Base-by-base conservation (phyloP, 2,888 invertebrate genomes). In the Xestia xanthographa region DNA sequence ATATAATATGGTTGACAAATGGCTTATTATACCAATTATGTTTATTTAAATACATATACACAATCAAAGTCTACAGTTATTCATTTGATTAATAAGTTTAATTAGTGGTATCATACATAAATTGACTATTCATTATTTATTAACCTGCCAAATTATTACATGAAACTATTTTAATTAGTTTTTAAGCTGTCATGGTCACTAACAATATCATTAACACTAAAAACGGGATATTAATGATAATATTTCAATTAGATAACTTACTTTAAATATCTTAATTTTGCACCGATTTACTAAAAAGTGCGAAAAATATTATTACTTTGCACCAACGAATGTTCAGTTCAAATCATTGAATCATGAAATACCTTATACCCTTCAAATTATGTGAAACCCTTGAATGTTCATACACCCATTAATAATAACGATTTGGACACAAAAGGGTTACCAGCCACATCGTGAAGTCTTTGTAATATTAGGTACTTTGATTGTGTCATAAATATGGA, bases 381-480 rank as follows among this genome's bases (percentile, higher is more conserved):
- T 70, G 22, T 8, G 48, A 70, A 70, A 20, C 41, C n/a, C 38
- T 58, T 48, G 14, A 79, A 70, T 48, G 48, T 69, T 58, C 48
- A 48, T 58, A 17, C 41, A 41, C 20, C 45, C 75, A 79, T 75
- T 75, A 78, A 68, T 78, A 48, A 68, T 48, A 69, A 78, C 45
- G 45, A 69, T 79, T 75, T 78, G 22, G 43, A 38, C 65, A 77
- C 45, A 78, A 75, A 45, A 75, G 68, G 69, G n/a, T 29, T 34
- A 26, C 34, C 20, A 38, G 20, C 29, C 45, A n/a, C 45, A 58
- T 20, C n/a, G 20, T 48, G n/a, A 48, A n/a, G 29, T 58, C 56
- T 69, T 48, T 38, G 38, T 41, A 29, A 48, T 45, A 45, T 67
- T 6, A 45, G 26, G 38, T 45, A 38, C 17, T 29, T 66, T 38